phyloP scores from a whole-genome alignment of 2,797 vertebrate species.

The Melanogrammus aeglefinus region DNA sequence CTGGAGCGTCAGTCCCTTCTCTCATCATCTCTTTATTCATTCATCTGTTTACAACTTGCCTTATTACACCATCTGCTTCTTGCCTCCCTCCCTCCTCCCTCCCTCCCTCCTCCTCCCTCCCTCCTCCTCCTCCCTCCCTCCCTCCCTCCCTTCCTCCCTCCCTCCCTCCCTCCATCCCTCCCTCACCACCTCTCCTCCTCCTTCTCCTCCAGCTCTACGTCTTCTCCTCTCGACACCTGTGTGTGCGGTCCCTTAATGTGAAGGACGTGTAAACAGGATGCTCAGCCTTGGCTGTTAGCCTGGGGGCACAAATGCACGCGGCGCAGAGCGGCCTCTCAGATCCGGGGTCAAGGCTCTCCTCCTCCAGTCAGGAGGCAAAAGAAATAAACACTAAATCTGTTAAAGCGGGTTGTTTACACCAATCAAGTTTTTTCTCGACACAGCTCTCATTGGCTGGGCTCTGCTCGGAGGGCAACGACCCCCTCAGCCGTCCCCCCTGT shows the following conservation, averaged over 20 bases:
- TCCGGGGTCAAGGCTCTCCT: conserved; percentile 23
- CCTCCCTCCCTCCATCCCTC: background rate
- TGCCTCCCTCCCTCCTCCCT: background rate
- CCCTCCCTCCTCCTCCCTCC: background rate
- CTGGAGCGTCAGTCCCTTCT: conserved; percentile 17
- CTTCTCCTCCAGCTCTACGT: too few relatives aligned
- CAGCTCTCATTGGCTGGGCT: conserved; percentile 41
- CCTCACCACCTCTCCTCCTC: background rate
- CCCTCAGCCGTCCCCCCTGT: background rate
- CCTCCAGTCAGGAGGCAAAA: conserved; percentile 50
- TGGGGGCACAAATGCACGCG: conserved; percentile 29
- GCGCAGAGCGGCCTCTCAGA: conserved; percentile 5
- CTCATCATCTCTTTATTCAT: conserved; percentile 4
- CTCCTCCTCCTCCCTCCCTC: conserved; percentile 8
- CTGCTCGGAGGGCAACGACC: conserved; percentile 37
- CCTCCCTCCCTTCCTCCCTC: background rate
- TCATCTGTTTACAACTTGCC: conserved; percentile 20
- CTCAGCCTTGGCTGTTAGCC: conserved; percentile 31
- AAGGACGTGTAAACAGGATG: conserved; percentile 30
- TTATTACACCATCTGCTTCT: conserved; percentile 24
- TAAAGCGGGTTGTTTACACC: conserved; percentile 50
- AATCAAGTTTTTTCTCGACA: conserved; percentile 35
- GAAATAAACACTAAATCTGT: conserved; percentile 42
- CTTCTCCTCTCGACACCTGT: too few relatives aligned
- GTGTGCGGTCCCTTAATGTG: conserved; percentile 32